Evolutionary conservation across 2,113 vertebrate genomes (phyloP).

Genomic region (Sinosuthora webbiana): DNA sequence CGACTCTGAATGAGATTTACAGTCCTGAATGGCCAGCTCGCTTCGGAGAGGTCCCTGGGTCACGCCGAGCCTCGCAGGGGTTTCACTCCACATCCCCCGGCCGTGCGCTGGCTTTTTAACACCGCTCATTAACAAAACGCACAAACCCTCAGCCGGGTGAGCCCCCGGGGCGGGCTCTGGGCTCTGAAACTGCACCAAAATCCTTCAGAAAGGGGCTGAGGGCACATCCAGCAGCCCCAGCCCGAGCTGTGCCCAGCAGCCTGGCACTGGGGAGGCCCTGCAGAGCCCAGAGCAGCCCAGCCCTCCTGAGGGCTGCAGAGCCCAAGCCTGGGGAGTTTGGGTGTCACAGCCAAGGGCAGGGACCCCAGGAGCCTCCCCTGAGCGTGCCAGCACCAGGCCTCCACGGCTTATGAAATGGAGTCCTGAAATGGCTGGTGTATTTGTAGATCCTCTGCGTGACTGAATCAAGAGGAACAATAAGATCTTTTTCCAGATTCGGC

Average conservation of each 20-base stretch:
- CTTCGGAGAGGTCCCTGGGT: neutral
- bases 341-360: fast-evolving
- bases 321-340: fast-evolving
- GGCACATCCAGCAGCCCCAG: neutral
- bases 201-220: neutral
- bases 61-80: neutral
- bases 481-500: constrained; percentile 69
- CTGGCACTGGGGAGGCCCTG: neutral
- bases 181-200: neutral
- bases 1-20: constrained; percentile 34
- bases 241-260: fast-evolving
- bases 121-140: neutral
- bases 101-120: neutral
- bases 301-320: neutral
- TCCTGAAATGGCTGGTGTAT: constrained; percentile 19
- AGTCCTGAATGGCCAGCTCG: neutral
- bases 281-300: neutral
- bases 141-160: neutral
- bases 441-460: constrained; percentile 52
- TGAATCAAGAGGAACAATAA: constrained; percentile 48
- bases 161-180: fast-evolving
- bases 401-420: neutral
- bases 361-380: fast-evolving
- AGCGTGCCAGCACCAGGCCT: neutral
- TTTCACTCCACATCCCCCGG: neutral